Evolutionary conservation across 1,140 invertebrate species (phyloP).

Genomic region (Papilio machaon): DNA sequence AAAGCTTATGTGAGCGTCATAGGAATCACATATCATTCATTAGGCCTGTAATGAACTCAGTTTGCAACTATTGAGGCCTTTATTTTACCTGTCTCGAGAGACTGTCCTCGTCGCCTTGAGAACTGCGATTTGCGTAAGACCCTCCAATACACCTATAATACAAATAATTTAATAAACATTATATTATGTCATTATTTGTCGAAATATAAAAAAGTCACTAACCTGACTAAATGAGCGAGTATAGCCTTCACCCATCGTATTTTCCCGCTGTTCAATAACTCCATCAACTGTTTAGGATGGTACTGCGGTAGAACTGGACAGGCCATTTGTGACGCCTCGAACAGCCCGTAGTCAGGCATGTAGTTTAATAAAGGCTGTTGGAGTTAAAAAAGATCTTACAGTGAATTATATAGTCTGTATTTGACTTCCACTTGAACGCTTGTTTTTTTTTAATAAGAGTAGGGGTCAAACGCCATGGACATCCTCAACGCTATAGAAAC

Average conservation of each 20-base stretch:
- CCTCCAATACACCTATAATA: conserved; percentile 5
- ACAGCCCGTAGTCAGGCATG: conserved; percentile 96
- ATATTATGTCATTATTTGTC: background rate
- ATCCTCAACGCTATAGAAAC: too few species aligned
- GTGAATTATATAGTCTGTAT: too few species aligned
- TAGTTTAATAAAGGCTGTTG: conserved; percentile 84
- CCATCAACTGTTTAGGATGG: conserved; percentile 99
- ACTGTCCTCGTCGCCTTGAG: conserved; percentile 85
- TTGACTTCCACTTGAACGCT: too few species aligned
- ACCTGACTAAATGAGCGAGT: conserved; percentile 94
- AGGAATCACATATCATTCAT: conserved; percentile 1
- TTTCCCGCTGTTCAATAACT: conserved; percentile 99
- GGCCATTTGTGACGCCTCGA: conserved; percentile 97
- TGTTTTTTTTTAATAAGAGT: too few species aligned
- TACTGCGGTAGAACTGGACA: conserved; percentile 99
- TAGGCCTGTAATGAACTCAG: background rate
- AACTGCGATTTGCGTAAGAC: conserved; percentile 64
- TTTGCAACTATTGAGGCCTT: background rate
- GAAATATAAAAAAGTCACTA: conserved; percentile 47
- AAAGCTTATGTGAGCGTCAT: conserved; percentile 36
- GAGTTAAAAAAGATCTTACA: conserved; percentile 2
- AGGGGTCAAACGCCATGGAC: too few species aligned
- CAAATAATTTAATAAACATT: background rate
- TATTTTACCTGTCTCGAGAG: conserved; percentile 78
- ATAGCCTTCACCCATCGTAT: conserved; percentile 99